phyloP scores from a whole-genome alignment of 2,797 vertebrate genomes.

The Mastacembelus armatus region DNA sequence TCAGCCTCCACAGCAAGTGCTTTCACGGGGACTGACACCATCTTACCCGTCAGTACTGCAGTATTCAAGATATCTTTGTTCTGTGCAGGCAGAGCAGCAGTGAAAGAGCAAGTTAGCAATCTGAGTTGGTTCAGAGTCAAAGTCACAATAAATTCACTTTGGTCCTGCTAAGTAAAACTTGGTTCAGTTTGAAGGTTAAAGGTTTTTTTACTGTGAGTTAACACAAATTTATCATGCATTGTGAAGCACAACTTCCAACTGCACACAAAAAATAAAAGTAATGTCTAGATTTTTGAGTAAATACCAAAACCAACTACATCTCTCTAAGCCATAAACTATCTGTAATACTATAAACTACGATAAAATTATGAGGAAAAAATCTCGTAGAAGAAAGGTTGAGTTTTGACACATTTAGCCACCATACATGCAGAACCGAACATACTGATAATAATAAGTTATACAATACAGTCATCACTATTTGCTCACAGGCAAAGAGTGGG shows the following conservation, averaged over 20 bases:
- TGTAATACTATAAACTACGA: too few species aligned
- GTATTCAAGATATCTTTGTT: constrained; percentile 92
- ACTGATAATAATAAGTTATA: constrained; percentile 2
- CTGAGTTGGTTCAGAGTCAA: background rate
- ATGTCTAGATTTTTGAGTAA: too few species aligned
- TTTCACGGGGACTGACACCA: constrained; percentile 86
- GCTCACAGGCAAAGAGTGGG: constrained; percentile 11
- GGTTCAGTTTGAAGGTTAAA: background rate
- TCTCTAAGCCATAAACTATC: too few species aligned
- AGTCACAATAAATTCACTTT: too few species aligned
- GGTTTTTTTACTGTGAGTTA: too few species aligned
- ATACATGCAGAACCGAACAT: background rate
- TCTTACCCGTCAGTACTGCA: constrained; percentile 89
- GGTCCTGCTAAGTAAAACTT: too few species aligned
- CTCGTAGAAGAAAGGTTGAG: too few species aligned
- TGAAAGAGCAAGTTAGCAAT: constrained; percentile 1
- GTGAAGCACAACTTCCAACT: too few species aligned
- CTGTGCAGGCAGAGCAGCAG: constrained; percentile 69
- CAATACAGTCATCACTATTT: constrained; percentile 15
- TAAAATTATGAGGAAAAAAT: background rate
- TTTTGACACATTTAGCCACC: background rate
- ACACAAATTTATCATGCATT: too few species aligned
- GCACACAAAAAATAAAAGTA: too few species aligned
- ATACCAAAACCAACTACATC: too few species aligned
- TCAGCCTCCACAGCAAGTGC: constrained; percentile 90